Evolutionary conservation across 2,113 vertebrate genomes (phyloP), one percentile per base, ranked within the genome.

Genomic region (Propithecus coquereli): DNA sequence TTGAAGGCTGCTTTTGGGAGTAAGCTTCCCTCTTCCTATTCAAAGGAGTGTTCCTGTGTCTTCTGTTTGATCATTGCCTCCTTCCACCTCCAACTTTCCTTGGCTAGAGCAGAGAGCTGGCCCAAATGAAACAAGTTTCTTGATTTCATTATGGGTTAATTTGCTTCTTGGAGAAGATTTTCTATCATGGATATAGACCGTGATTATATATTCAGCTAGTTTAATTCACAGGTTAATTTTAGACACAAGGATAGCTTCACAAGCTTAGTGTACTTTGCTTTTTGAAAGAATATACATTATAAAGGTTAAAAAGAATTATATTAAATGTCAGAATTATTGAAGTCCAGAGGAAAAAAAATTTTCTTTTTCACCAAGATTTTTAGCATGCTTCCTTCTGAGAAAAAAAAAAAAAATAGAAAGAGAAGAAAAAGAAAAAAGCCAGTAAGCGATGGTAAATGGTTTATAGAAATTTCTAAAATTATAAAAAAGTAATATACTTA

Each of bases 81-180:
- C 66, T 79, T 93, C 45, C 40, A 73, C 45, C 74, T 87, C n/a
- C 43, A 90, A 20, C 23, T 94, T 94, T 90, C 71, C 17, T 80
- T 32, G 7, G 12, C 76, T 50, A 94, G 23, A 96, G 59, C 14
- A 66, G 22, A 73, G 71, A 90, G 40, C 1, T 94, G 77, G 52
- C 8, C 20, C 25, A 52, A 87, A 50, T 89, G 77, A 73, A 37
- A 6, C 13, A 30, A 87, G n/a, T 25, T 10, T 52, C 47, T 90
- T 90, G 65, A 70, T 81, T 94, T 96, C 17, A 3, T 90, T 76
- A 47, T 30, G n/a, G 7, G 50, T 77, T 66, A 71, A 3, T 74
- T 93, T 71, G 17, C 43, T 91, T 95, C 40, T 89, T 93, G 79
- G 95, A 79, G 73, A 92, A 87, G 94, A 97, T 73, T 96, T 32